These are phyloP conservation scores for Hirundo rustica DNA, from an alignment of 2,797 vertebrate species.

Conservation along the genomic window DNA sequence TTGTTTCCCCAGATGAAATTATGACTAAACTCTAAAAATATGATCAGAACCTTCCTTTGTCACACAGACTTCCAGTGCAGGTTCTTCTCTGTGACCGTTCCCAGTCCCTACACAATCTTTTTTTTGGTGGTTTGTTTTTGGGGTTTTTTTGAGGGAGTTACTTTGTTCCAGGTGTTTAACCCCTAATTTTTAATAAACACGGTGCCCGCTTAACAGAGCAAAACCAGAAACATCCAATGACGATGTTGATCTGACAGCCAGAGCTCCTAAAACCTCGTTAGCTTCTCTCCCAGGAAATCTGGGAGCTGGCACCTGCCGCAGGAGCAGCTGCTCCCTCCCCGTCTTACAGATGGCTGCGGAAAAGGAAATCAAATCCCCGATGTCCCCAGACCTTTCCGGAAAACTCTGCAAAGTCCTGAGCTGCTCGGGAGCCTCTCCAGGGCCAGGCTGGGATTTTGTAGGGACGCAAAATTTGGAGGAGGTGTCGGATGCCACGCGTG, in stretches of 20 bases:
- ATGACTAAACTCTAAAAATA: not conserved
- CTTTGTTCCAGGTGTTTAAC: not conserved
- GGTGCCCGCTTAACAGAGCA: not conserved
- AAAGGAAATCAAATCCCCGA: not conserved
- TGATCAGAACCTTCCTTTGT: not conserved
- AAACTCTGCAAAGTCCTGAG: not conserved
- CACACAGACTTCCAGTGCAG: not conserved
- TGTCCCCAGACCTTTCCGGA: not conserved
- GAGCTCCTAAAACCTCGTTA: not conserved
- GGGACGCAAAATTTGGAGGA: fast-evolving
- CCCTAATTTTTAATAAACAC: not conserved
- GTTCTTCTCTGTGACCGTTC: not conserved
- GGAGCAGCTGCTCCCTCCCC: conserved; percentile 23
- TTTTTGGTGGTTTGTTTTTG: too few relatives aligned
- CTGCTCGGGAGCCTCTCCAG: not conserved
- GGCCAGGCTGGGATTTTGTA: not conserved
- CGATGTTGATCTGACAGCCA: not conserved
- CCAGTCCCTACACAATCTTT: not conserved
- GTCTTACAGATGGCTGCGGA: not conserved
- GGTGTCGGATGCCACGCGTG: too few relatives aligned
- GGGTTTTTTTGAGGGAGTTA: not conserved
- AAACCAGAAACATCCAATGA: not conserved
- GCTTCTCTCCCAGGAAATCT: conserved; percentile 29
- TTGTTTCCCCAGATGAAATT: not conserved
- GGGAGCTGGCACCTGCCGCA: not conserved